These are phyloP conservation scores for Glareola pratincola DNA, from an alignment of 2,113 vertebrate genomes.

Conservation along the genomic window DNA sequence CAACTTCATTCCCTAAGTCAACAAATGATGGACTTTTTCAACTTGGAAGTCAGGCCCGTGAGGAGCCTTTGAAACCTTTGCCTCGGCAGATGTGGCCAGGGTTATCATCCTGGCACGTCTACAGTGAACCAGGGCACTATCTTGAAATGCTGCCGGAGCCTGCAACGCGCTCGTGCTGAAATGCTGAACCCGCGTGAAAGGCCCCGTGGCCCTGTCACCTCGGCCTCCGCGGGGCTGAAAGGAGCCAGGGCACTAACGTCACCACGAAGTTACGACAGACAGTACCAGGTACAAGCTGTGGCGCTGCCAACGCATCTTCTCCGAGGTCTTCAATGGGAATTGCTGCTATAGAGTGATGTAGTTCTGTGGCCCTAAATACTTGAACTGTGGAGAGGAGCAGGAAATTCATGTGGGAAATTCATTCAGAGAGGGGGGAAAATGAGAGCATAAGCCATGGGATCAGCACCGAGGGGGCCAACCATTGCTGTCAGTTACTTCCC, in stretches of 20 bases:
- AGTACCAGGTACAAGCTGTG: background rate
- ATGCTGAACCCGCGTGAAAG: background rate
- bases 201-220: background rate
- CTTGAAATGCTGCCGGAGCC: background rate
- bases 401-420: background rate
- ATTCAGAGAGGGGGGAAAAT: background rate
- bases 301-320: accelerated
- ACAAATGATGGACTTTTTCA: background rate
- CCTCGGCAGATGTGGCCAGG: background rate
- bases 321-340: background rate
- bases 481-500: background rate
- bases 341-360: accelerated
- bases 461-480: slow-evolving; percentile 1
- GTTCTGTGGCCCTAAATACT: background rate
- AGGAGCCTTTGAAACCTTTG: slow-evolving; percentile 16
- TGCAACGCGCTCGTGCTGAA: background rate
- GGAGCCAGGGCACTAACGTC: background rate
- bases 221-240: background rate
- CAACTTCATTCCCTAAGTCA: background rate
- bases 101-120: background rate
- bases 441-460: slow-evolving; percentile 1
- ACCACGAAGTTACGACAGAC: background rate
- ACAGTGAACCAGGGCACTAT: accelerated
- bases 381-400: background rate
- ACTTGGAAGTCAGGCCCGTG: background rate